Base-by-base conservation (phyloP, 2,113 vertebrate genomes). In the Peucedramus taeniatus region DNA sequence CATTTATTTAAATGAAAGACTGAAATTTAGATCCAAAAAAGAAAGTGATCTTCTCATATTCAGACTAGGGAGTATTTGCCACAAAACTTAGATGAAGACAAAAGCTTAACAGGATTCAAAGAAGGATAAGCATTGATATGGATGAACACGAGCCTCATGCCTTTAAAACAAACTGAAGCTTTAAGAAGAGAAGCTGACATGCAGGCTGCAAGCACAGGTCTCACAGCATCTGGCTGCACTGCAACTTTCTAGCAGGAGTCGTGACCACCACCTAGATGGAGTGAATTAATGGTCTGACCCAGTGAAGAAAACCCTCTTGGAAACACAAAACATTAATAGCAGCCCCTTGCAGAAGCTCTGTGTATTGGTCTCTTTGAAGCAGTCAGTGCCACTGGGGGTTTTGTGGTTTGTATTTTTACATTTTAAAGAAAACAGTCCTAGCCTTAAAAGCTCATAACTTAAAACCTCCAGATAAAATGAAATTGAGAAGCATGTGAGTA, bases 191-290 rank as follows among this genome's bases (percentile, higher is more conserved):
- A 60, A 33, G 28, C 2, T 75, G 76, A 68, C 45, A 39, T 40
- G 60, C 31, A n/a, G 50, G 64, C 40, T 42, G 42, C 13, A 22
- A 64, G 89, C 39, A 37, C 30, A 61, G n/a, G 20, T 42, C 89
- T 68, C 5, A 0, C 54, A 33, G 44, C 2, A 0, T 15, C 42
- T 50, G 60, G 33, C 59, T 31, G 23, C 54, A 9, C 15, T 42
- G 35, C 54, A 83, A 7, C 71, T 74, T 83, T 23, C 61, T 72
- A 89, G 74, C 65, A 53, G 31, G 40, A 76, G 49, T 11, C 9
- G 28, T 37, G 72, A 81, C 65, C 61, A 68, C 30, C 78, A 42
- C 15, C 78, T 20, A 30, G 20, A 50, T 10, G 5, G 17, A 89
- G n/a, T 11, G 31, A 81, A 82, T 37, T 53, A 47, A 35, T 44